These are phyloP conservation scores for Ecliptopera silaceata DNA, from an alignment of 2,888 invertebrate species.

Conservation along the genomic window DNA sequence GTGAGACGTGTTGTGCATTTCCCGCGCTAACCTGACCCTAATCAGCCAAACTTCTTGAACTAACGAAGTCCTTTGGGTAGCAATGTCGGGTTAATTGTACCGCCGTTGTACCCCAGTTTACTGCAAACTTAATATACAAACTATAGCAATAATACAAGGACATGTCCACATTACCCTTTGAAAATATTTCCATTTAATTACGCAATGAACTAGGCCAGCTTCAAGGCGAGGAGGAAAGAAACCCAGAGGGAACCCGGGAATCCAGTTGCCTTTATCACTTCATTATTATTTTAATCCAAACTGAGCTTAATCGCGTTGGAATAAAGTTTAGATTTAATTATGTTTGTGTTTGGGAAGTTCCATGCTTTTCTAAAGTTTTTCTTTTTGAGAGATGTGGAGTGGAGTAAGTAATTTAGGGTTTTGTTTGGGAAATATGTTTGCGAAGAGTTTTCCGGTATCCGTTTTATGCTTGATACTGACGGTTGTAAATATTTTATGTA, in stretches of 20 bases:
- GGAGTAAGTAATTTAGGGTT: too few relatives aligned
- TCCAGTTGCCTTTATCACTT: background rate
- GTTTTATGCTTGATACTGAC: too few relatives aligned
- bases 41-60: background rate
- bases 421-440: too few relatives aligned
- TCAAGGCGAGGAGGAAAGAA: conserved; percentile 8
- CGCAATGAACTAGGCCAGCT: conserved; percentile 22
- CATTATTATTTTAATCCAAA: background rate
- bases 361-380: background rate
- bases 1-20: background rate
- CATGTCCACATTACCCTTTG: conserved; percentile 4
- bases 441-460: too few relatives aligned
- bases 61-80: background rate
- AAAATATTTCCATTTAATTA: conserved; percentile 21
- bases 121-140: background rate
- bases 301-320: background rate
- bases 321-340: background rate
- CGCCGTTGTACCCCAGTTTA: background rate
- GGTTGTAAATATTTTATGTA: too few relatives aligned
- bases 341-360: background rate
- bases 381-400: too few relatives aligned
- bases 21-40: background rate
- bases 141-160: background rate
- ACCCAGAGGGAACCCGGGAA: conserved; percentile 4
- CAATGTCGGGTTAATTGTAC: background rate